A percentile compares a stretch with the other conserved stretches of the same genome.
These are phyloP conservation scores for Psylliodes chrysocephalus DNA, from an alignment of 2,888 invertebrate species.

Conservation along the genomic window DNA sequence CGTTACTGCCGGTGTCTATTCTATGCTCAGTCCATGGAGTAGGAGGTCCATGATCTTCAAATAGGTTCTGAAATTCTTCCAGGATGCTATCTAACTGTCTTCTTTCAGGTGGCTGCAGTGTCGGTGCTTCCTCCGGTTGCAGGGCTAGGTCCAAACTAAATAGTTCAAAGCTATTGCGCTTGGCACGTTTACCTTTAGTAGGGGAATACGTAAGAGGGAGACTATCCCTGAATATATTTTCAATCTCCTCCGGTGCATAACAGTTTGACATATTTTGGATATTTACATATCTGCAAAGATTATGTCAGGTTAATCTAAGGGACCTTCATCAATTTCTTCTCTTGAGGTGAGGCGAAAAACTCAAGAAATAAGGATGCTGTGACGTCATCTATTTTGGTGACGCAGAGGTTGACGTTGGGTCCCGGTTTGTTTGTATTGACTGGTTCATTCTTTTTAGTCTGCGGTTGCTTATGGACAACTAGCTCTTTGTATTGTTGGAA, in stretches of 20 bases:
- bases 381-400: too few relatives aligned
- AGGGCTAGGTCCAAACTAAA: conserved; percentile 13
- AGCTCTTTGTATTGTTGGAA: conserved; percentile 3
- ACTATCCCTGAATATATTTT: conserved; percentile 25
- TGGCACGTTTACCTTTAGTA: neutral
- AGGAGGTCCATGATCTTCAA: conserved; percentile 27
- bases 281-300: too few relatives aligned
- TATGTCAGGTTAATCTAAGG: too few relatives aligned
- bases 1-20: conserved; percentile 25
- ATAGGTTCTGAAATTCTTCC: conserved; percentile 8
- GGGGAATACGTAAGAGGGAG: conserved; percentile 9
- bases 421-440: too few relatives aligned
- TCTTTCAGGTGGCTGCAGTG: conserved; percentile 8
- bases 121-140: conserved; percentile 15
- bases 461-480: too few relatives aligned
- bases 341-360: too few relatives aligned
- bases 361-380: too few relatives aligned
- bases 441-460: too few relatives aligned
- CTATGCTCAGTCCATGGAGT: conserved; percentile 26
- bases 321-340: too few relatives aligned
- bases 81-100: conserved; percentile 11
- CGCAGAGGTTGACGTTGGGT: too few relatives aligned
- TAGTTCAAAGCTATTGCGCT: neutral
- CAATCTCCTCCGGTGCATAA: conserved; percentile 19
- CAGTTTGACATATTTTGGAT: neutral